These are phyloP conservation scores for Tachysurus fulvidraco DNA, from an alignment of 2,113 vertebrate species.

Conservation along the genomic window DNA sequence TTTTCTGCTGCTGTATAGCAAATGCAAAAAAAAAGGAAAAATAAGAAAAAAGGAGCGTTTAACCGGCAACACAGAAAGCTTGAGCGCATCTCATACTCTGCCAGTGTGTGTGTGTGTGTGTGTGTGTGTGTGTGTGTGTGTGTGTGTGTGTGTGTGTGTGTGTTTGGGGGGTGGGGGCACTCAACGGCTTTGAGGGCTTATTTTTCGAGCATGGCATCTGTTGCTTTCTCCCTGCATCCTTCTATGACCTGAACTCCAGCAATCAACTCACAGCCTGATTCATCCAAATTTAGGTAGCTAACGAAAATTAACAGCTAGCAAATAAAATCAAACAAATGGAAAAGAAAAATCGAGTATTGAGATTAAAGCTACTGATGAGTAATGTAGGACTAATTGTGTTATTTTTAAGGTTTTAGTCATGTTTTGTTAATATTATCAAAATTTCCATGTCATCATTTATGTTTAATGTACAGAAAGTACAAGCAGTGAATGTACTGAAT, in stretches of 20 bases:
- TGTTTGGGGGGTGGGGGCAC: constrained; percentile 43
- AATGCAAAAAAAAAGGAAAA: not conserved
- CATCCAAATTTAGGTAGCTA: not conserved
- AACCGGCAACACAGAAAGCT: constrained; percentile 14
- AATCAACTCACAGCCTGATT: not conserved
- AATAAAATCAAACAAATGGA: not conserved
- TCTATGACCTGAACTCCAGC: constrained; percentile 18
- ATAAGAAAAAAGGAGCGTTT: not conserved
- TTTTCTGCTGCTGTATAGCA: not conserved
- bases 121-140: constrained; percentile 16
- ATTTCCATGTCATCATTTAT: too few relatives aligned
- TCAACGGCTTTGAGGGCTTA: constrained; percentile 72
- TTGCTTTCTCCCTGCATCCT: constrained; percentile 59
- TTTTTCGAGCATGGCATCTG: constrained; percentile 69
- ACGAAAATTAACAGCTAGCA: not conserved
- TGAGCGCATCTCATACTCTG: constrained; percentile 19
- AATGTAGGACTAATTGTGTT: not conserved
- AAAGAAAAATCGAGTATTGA: not conserved
- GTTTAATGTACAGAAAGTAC: too few relatives aligned
- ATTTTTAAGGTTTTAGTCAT: too few relatives aligned
- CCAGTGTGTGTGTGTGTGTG: constrained; percentile 20
- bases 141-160: constrained; percentile 29
- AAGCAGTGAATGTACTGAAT: too few relatives aligned
- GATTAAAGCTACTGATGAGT: not conserved
- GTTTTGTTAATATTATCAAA: too few relatives aligned